A percentile compares a stretch with the other conserved stretches of the same genome.
Evolutionary conservation across 2,113 vertebrate genomes (phyloP).

Genomic region (Antechinus stuartii): DNA sequence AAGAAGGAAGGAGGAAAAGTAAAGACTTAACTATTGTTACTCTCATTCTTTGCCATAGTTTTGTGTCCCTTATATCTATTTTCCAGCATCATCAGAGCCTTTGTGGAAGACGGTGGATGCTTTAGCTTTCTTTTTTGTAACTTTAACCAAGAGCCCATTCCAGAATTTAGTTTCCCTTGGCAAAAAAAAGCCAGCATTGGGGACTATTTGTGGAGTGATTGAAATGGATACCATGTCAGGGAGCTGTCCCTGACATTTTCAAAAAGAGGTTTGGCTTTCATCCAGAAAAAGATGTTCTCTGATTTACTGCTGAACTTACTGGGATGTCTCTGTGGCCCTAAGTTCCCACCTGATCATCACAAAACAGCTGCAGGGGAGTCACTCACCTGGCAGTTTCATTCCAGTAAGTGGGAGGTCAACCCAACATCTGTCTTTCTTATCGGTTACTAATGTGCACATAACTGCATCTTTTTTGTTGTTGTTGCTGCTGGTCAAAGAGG

Average conservation of each 20-base stretch:
- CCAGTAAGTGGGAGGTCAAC: conserved; percentile 49
- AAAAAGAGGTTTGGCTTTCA: conserved; percentile 62
- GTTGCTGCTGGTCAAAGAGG: conserved; percentile 62
- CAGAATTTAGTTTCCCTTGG: conserved; percentile 42
- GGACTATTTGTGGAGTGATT: conserved; percentile 55
- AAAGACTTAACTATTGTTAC: neutral
- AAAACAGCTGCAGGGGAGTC: conserved; percentile 69
- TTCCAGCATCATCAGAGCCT: conserved; percentile 43
- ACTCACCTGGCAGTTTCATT: conserved; percentile 51
- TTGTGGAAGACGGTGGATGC: conserved; percentile 8
- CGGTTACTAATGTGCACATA: conserved; percentile 60
- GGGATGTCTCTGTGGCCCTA: conserved; percentile 36
- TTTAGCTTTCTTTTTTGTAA: conserved; percentile 64
- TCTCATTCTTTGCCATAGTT: neutral
- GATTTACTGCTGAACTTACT: conserved; percentile 70
- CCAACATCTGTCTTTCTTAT: conserved; percentile 74
- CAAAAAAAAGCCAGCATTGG: conserved; percentile 56
- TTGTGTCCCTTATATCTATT: neutral
- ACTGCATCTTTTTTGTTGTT: conserved; percentile 33
- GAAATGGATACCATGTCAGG: conserved; percentile 61
- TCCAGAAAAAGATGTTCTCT: conserved; percentile 72
- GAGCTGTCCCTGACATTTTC: conserved; percentile 47
- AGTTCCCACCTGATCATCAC: conserved; percentile 63
- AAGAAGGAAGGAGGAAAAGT: neutral
- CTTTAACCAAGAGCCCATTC: conserved; percentile 56